Conservation (phyloP, 2,113 vertebrate species). For the Balaeniceps rex region DNA sequence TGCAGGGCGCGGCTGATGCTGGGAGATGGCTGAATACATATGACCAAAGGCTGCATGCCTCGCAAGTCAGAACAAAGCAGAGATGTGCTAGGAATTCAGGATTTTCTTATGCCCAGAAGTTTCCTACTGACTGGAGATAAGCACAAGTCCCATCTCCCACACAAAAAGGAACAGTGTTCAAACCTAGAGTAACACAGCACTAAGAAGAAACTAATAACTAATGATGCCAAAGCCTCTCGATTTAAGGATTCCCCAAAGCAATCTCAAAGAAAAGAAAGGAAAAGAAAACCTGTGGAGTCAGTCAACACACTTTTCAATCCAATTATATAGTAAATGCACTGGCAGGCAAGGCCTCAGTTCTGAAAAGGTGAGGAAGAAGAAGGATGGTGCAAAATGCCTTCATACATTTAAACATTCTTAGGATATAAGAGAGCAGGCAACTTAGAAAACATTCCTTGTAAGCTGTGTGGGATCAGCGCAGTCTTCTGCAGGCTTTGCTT, state of each 20-base stretch:
- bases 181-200: neutral
- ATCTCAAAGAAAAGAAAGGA: neutral
- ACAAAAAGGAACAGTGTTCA: neutral
- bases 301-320: neutral
- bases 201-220: neutral
- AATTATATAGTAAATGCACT: constrained; percentile 45
- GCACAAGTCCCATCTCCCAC: neutral
- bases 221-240: neutral
- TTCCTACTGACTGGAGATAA: neutral
- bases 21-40: neutral
- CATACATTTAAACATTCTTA: constrained; percentile 66
- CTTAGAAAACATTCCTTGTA: constrained; percentile 40
- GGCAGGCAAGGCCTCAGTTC: constrained; percentile 47
- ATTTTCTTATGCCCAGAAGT: constrained; percentile 21
- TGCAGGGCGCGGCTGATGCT: neutral
- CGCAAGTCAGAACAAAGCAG: constrained; percentile 47
- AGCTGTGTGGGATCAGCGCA: constrained; percentile 37
- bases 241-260: constrained; percentile 4
- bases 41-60: constrained; percentile 24
- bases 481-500: neutral
- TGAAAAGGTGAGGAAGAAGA: constrained; percentile 44
- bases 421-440: constrained; percentile 55
- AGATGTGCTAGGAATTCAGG: neutral
- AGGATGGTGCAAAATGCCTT: constrained; percentile 62
- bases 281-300: constrained; percentile 8